Base-by-base conservation (phyloP, 2,113 vertebrate species). In the Sporophila hypoxantha region DNA sequence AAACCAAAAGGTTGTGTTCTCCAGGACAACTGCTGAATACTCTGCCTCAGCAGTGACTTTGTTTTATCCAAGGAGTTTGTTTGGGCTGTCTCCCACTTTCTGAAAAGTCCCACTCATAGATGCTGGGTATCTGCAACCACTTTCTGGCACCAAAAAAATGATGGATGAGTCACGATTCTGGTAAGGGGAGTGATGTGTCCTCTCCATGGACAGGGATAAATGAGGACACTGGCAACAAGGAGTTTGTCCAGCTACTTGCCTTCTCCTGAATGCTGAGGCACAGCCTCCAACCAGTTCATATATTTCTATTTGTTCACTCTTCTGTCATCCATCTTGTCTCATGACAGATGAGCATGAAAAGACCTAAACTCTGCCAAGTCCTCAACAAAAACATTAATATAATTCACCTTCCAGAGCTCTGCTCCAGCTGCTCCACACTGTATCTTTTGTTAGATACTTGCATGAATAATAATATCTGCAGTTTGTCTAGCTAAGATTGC, bases 301-400 rank as follows among this genome's bases (percentile, higher is more conserved):
- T 21, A 62, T 66, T 91, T 89, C 66, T 41, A 76, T 87, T 76
- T 81, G 74, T 86, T 91, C 47, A 16, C 12, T 78, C 34, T 93
- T 85, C 50, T 36, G 26, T 82, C 17, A 12, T 82, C 41, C 44
- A 39, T 79, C 67, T 89, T 74, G 79, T 87, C 78, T 90, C 50
- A 79, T 87, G 59, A 89, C 59, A 78, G 59, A 78, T 85, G 61
- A 86, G 44, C 53, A 76, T 14, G 8, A 88, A 88, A 94, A 83
- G 66, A 74, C 36, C 46, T 78, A 66, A 85, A 65, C 29, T 88
- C 65, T 88, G 75, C 55, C 47, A 53, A 85, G 68, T 61, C 50
- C 55, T 85, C 82, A 94, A 59, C 50, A 85, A 87, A 90, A 92
- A 81, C 32, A 78, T 77, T 87, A 88, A 91, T 52, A 90, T 91